Percentiles rank a stretch among this genome's conserved stretches.
Evolutionary conservation across 2,888 invertebrate species (phyloP).

Genomic region (Ormyrus rosae): DNA sequence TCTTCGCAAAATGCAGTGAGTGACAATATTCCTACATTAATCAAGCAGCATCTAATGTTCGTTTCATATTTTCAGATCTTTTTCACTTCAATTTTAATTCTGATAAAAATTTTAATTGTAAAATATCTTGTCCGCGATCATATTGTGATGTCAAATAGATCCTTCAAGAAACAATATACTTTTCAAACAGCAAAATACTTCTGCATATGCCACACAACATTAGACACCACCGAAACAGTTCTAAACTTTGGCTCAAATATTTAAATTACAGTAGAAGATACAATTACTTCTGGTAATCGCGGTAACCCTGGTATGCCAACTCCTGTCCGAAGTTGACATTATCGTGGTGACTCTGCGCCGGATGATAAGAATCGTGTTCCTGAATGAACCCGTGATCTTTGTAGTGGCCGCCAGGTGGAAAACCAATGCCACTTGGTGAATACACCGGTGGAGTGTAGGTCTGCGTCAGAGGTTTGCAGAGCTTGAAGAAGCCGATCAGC

Average conservation of each 20-base stretch:
- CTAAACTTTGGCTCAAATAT: constrained; percentile 41
- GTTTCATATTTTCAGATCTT: too few relatives aligned
- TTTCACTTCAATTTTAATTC: too few relatives aligned
- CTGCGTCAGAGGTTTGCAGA: constrained; percentile 85
- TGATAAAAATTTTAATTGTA: too few relatives aligned
- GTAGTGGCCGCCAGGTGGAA: constrained; percentile 77
- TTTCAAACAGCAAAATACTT: too few relatives aligned
- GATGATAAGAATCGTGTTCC: constrained; percentile 67
- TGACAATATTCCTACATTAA: too few relatives aligned
- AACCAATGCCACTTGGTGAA: constrained; percentile 85
- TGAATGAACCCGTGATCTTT: constrained; percentile 66
- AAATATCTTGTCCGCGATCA: too few relatives aligned
- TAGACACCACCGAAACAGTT: background rate
- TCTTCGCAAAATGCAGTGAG: too few relatives aligned
- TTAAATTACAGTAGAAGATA: background rate
- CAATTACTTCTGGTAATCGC: constrained; percentile 41
- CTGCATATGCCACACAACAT: too few relatives aligned
- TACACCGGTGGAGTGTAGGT: constrained; percentile 80
- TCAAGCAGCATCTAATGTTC: too few relatives aligned
- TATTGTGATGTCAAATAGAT: too few relatives aligned
- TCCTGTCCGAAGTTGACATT: constrained; percentile 83
- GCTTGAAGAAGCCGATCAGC: constrained; percentile 89
- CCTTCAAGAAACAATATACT: too few relatives aligned
- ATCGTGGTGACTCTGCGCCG: constrained; percentile 71
- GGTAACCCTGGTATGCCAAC: constrained; percentile 85